These are phyloP conservation scores for Hippocampus barbouri DNA, from an alignment of 2,113 vertebrate species.

Conservation along the genomic window DNA sequence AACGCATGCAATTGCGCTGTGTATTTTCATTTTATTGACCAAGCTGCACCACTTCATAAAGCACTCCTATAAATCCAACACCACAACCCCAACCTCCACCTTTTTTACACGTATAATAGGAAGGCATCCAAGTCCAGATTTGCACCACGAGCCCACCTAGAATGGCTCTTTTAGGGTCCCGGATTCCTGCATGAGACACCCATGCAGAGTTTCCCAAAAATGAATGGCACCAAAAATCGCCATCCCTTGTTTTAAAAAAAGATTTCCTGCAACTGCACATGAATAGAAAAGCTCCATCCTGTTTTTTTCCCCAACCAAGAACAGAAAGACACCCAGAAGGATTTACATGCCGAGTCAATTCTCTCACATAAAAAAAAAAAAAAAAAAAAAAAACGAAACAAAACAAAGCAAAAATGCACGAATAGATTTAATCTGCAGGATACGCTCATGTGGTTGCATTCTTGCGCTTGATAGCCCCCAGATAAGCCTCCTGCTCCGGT, in stretches of 20 bases:
- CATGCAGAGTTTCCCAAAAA: constrained; percentile 32
- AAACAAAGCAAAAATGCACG: constrained; percentile 8
- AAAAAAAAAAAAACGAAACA: constrained; percentile 40
- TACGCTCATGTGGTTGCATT: constrained; percentile 43
- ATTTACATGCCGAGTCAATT: constrained; percentile 61
- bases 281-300: constrained; percentile 57
- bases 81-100: too few relatives aligned
- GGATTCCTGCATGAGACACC: constrained; percentile 26
- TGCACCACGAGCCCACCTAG: background rate
- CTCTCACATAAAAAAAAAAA: constrained; percentile 45
- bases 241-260: constrained; percentile 28
- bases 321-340: constrained; percentile 61
- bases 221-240: constrained; percentile 36
- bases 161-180: background rate
- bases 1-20: background rate
- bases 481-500: constrained; percentile 47
- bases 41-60: background rate
- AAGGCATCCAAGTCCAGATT: background rate
- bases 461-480: constrained; percentile 33
- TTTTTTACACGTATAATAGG: background rate
- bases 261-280: constrained; percentile 58
- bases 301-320: constrained; percentile 43
- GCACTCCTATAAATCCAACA: constrained; percentile 25
- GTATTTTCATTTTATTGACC: background rate
- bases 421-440: constrained; percentile 61